A percentile compares a stretch with the other conserved stretches of the same genome.
These are phyloP conservation scores for Catharus minimus DNA, from an alignment of 2,113 vertebrate genomes.

Conservation along the genomic window DNA sequence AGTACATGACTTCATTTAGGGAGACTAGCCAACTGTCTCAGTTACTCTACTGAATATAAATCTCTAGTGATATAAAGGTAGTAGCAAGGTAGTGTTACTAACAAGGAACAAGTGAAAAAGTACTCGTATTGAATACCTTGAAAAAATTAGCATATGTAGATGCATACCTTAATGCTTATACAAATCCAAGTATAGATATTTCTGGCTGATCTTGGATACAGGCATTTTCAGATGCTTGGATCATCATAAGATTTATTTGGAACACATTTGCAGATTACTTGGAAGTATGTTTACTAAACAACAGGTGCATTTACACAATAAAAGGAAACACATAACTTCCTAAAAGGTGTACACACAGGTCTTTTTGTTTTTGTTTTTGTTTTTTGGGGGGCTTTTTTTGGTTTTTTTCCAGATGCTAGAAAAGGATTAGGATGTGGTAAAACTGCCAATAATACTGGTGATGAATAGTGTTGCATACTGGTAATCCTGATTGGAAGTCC, in stretches of 20 bases:
- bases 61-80: background rate
- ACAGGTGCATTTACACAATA: background rate
- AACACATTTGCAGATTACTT: background rate
- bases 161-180: background rate
- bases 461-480: background rate
- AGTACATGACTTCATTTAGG: background rate
- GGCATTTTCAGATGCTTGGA: background rate
- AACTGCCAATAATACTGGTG: background rate
- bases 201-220: background rate
- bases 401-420: background rate
- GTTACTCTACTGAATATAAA: background rate
- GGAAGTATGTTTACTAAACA: background rate
- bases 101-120: background rate
- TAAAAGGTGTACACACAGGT: background rate
- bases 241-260: background rate
- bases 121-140: background rate
- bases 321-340: background rate
- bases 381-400: background rate
- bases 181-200: background rate
- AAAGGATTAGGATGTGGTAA: background rate
- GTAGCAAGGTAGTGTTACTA: background rate
- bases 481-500: background rate
- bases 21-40: background rate
- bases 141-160: background rate
- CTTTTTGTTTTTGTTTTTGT: too few relatives aligned